These are phyloP conservation scores for Baronia brevicornis DNA, from an alignment of 2,888 invertebrate genomes.

Conservation along the genomic window DNA sequence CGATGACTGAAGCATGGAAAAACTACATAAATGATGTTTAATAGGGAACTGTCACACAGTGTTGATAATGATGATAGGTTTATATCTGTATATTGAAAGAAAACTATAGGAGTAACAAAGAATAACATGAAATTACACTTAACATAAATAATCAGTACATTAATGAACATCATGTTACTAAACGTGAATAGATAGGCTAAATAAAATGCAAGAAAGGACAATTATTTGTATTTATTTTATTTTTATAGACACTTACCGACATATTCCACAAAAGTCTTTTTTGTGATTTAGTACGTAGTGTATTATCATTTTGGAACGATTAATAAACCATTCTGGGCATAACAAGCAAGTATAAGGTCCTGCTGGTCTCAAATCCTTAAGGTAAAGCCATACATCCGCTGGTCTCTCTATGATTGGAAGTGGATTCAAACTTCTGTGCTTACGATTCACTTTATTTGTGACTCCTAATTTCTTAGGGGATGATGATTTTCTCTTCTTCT, in stretches of 20 bases:
- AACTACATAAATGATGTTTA: too few relatives aligned
- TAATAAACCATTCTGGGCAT: constrained; percentile 67
- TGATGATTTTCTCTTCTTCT: constrained; percentile 30
- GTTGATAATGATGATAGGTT: too few relatives aligned
- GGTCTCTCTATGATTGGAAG: constrained; percentile 50
- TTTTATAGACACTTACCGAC: constrained; percentile 42
- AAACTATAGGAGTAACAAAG: too few relatives aligned
- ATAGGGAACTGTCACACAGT: too few relatives aligned
- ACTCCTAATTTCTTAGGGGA: constrained; percentile 23
- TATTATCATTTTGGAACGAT: constrained; percentile 57
- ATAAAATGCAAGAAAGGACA: too few relatives aligned
- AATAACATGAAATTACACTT: too few relatives aligned
- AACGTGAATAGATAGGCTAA: too few relatives aligned
- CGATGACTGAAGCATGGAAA: too few relatives aligned
- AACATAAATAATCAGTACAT: too few relatives aligned
- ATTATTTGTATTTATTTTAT: constrained; percentile 1
- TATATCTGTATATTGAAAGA: too few relatives aligned
- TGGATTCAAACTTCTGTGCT: constrained; percentile 21
- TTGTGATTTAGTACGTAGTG: constrained; percentile 71
- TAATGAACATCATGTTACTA: too few relatives aligned
- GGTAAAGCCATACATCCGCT: constrained; percentile 63
- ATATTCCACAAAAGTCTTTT: constrained; percentile 69
- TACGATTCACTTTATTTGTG: constrained; percentile 26
- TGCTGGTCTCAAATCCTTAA: constrained; percentile 60
- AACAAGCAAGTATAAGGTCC: constrained; percentile 67